Percentiles rank a stretch among this genome's conserved stretches.
These are phyloP conservation scores for Ceratosolen solmsi DNA, from an alignment of 1,140 invertebrate genomes.

Conservation along the genomic window DNA sequence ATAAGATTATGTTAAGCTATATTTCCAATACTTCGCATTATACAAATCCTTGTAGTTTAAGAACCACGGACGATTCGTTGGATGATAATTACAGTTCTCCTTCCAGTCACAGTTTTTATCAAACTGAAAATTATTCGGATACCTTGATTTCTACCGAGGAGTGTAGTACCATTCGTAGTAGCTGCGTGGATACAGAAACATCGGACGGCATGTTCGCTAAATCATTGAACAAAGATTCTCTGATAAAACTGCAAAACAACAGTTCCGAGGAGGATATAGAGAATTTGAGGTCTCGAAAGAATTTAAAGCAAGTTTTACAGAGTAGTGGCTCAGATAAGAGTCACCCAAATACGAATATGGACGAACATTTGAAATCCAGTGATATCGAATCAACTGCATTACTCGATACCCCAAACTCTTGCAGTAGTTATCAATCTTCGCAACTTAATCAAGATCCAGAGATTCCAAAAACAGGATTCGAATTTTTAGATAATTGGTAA, in stretches of 20 bases:
- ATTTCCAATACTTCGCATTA: conserved; percentile 61
- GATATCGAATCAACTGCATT: conserved; percentile 67
- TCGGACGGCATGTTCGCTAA: conserved; percentile 67
- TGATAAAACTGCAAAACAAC: conserved; percentile 68
- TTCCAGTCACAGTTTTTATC: conserved; percentile 63
- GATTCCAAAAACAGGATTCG: conserved; percentile 83
- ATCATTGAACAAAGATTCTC: conserved; percentile 67
- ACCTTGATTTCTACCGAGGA: conserved; percentile 63
- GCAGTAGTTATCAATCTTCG: conserved; percentile 66
- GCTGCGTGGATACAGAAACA: conserved; percentile 55
- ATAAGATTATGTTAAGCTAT: conserved; percentile 56
- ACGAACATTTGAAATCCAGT: conserved; percentile 66
- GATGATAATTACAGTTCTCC: conserved; percentile 63
- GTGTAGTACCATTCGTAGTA: conserved; percentile 56
- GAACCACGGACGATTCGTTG: conserved; percentile 57
- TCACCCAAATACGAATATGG: conserved; percentile 61
- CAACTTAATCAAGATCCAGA: conserved; percentile 68
- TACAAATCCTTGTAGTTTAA: conserved; percentile 62
- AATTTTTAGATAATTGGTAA: conserved; percentile 84
- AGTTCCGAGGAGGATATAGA: conserved; percentile 65
- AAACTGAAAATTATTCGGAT: conserved; percentile 64
- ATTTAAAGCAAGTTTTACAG: conserved; percentile 47
- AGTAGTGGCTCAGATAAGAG: conserved; percentile 56
- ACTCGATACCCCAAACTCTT: conserved; percentile 67
- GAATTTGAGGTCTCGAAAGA: conserved; percentile 61